Conservation (phyloP, 2,888 invertebrate genomes). For the Machimus rusticus region DNA sequence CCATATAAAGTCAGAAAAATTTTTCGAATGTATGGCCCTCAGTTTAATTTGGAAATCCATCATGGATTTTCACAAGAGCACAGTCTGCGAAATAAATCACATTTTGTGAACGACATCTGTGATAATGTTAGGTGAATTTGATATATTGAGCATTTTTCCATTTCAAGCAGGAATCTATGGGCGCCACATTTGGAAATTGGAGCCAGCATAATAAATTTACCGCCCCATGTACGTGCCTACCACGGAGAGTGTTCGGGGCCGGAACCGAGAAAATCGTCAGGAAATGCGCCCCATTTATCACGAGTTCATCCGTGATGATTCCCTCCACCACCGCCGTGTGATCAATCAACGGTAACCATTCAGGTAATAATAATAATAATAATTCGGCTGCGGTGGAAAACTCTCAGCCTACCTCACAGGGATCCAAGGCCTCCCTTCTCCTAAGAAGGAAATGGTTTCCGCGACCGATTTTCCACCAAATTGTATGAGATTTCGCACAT, state of each 20-base stretch:
- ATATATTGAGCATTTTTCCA: conserved; percentile 24
- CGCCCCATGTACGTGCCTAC: neutral
- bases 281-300: conserved; percentile 29
- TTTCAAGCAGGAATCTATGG: neutral
- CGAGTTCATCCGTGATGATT: conserved; percentile 14
- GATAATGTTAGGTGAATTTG: conserved; percentile 25
- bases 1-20: neutral
- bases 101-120: conserved; percentile 29
- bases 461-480: neutral
- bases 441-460: neutral
- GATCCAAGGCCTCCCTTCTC: neutral
- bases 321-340: neutral
- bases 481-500: neutral
- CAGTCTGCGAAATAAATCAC: neutral
- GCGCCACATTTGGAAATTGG: conserved; percentile 10
- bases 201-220: conserved; percentile 10
- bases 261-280: conserved; percentile 12
- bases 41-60: conserved; percentile 10
- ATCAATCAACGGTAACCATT: conserved; percentile 16
- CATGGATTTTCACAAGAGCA: neutral
- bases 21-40: neutral
- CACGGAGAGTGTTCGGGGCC: neutral
- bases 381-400: neutral
- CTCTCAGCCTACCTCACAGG: neutral
- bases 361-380: conserved; percentile 19